A percentile compares a stretch with the other conserved stretches of the same genome.
phyloP scores from a whole-genome alignment of 2,113 vertebrate species.

The Spilogale gracilis region DNA sequence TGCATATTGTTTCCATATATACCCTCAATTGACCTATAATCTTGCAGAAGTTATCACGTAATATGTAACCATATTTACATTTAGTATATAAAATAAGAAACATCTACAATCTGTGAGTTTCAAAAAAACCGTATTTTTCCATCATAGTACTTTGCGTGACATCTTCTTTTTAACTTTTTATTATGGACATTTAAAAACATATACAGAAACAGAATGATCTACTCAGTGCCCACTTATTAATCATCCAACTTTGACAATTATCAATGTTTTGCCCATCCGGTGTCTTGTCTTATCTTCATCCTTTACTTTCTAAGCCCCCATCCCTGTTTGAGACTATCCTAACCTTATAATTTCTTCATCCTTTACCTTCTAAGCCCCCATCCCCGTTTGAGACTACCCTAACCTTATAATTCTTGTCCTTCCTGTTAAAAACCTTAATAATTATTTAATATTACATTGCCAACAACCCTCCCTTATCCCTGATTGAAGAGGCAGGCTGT shows the following conservation, averaged over 20 bases:
- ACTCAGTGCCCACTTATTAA: neutral
- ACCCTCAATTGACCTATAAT: neutral
- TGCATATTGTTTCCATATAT: neutral
- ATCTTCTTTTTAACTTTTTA: neutral
- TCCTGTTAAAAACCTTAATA: constrained; percentile 78
- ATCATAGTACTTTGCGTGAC: neutral
- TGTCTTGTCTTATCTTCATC: neutral
- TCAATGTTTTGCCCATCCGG: neutral
- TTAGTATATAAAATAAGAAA: constrained; percentile 6
- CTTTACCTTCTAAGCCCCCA: neutral
- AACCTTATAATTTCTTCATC: constrained; percentile 66
- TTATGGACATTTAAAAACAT: neutral
- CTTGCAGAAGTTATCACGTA: neutral
- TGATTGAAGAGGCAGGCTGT: constrained; percentile 83
- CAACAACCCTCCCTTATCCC: constrained; percentile 75
- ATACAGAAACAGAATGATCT: neutral
- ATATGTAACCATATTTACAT: neutral
- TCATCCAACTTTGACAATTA: neutral
- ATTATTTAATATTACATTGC: constrained; percentile 81
- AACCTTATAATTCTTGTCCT: constrained; percentile 72
- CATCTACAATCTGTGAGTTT: neutral
- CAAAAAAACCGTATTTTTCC: neutral
- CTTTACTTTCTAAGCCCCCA: neutral
- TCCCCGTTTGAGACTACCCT: constrained; percentile 67
- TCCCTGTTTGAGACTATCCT: constrained; percentile 67